Conservation (phyloP, 1,140 invertebrate species). For the Cepaea nemoralis region DNA sequence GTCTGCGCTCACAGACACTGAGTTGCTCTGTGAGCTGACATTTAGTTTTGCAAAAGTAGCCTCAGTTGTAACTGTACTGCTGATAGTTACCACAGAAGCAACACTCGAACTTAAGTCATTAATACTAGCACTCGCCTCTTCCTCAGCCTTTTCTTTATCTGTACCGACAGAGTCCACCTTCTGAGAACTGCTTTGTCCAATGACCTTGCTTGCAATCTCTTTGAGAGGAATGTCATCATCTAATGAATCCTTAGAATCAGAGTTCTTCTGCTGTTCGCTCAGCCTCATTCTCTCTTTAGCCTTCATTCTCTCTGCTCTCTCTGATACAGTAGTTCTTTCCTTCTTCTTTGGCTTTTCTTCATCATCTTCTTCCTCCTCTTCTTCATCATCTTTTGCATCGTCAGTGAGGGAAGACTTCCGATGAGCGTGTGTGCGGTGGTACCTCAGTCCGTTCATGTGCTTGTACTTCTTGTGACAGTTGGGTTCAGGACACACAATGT, state of each 20-base stretch:
- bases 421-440: slow-evolving; percentile 95
- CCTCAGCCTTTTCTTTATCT: neutral
- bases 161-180: neutral
- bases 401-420: slow-evolving; percentile 62
- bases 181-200: neutral
- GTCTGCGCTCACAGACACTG: neutral
- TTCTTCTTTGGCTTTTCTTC: slow-evolving; percentile 42
- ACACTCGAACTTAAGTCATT: neutral
- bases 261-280: slow-evolving; percentile 41
- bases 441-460: slow-evolving; percentile 94
- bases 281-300: slow-evolving; percentile 42
- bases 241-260: slow-evolving; percentile 34
- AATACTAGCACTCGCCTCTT: neutral
- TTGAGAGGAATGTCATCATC: slow-evolving; percentile 54
- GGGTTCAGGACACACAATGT: slow-evolving; percentile 95
- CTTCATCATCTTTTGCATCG: slow-evolving; percentile 55
- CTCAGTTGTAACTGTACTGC: neutral
- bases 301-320: slow-evolving; percentile 43
- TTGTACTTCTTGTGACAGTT: slow-evolving; percentile 98
- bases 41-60: neutral
- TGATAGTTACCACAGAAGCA: neutral
- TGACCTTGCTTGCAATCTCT: slow-evolving; percentile 43
- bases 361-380: slow-evolving; percentile 53
- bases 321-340: slow-evolving; percentile 29
- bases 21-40: neutral